Conservation (phyloP, 2,113 vertebrate species). For the Rhea americana region DNA sequence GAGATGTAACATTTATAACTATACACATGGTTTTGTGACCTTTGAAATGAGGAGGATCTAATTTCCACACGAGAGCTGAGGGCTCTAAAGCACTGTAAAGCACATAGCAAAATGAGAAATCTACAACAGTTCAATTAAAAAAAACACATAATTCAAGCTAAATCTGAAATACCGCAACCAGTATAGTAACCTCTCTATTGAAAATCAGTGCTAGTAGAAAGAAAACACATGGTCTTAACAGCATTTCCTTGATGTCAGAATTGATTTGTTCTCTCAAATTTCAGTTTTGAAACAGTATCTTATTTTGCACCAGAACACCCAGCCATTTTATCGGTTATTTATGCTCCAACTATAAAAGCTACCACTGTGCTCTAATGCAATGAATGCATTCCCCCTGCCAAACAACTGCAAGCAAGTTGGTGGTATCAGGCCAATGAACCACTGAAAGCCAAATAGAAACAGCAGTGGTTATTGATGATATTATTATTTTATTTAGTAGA, state of each 20-base stretch:
- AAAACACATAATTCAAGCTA: neutral
- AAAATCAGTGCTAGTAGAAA: neutral
- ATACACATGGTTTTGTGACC: neutral
- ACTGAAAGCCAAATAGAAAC: neutral
- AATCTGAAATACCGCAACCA: neutral
- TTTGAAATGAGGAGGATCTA: neutral
- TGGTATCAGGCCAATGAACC: neutral
- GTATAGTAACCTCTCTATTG: neutral
- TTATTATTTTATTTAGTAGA: neutral
- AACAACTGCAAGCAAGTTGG: neutral
- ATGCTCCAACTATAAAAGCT: neutral
- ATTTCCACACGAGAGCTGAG: neutral
- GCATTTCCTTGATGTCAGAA: neutral
- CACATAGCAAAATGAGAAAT: neutral
- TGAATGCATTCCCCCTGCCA: neutral
- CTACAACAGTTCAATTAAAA: neutral
- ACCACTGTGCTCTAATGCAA: neutral
- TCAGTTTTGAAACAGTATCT: neutral
- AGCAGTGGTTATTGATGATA: neutral
- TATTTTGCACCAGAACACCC: neutral
- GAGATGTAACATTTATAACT: neutral
- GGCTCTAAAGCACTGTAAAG: neutral
- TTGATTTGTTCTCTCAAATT: neutral
- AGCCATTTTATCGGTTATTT: neutral
- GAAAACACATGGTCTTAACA: neutral